Percentiles rank a stretch among this genome's conserved stretches.
Conservation (phyloP, 2,797 vertebrate genomes). For the Epinephelus malabaricus region DNA sequence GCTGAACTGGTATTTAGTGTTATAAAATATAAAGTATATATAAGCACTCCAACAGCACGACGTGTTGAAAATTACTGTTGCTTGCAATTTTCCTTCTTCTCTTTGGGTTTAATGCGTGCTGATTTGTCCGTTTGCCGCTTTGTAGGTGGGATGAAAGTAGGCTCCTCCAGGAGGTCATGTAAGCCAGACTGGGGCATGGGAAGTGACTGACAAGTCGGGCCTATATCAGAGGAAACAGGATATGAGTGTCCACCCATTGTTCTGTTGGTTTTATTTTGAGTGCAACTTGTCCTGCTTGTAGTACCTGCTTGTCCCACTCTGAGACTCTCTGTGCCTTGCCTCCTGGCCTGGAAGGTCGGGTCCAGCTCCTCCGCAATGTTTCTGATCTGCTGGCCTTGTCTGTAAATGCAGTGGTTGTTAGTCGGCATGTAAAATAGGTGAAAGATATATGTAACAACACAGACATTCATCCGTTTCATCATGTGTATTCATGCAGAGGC, state of each 20-base stretch:
- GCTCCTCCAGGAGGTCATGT: slow-evolving; percentile 81
- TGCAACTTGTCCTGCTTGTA: neutral
- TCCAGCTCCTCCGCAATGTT: slow-evolving; percentile 88
- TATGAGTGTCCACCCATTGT: slow-evolving; percentile 24
- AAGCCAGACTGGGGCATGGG: slow-evolving; percentile 57
- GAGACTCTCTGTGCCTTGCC: slow-evolving; percentile 48
- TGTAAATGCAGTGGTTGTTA: slow-evolving; percentile 39
- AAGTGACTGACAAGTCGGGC: slow-evolving; percentile 52
- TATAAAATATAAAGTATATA: slow-evolving; percentile 11
- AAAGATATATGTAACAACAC: neutral
- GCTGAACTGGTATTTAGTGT: slow-evolving; percentile 30
- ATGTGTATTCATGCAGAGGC: neutral
- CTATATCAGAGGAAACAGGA: slow-evolving; percentile 46
- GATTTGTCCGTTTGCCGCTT: slow-evolving; percentile 85
- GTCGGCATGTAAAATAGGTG: neutral
- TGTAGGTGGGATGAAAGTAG: slow-evolving; percentile 86
- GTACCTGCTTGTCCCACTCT: slow-evolving; percentile 67
- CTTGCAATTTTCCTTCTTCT: slow-evolving; percentile 90
- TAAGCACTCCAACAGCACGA: neutral
- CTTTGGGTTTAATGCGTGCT: slow-evolving; percentile 83
- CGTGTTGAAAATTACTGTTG: slow-evolving; percentile 83
- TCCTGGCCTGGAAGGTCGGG: slow-evolving; percentile 85
- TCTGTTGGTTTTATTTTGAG: neutral
- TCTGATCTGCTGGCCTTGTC: slow-evolving; percentile 75
- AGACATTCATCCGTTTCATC: neutral